These are phyloP conservation scores for Laticauda laticaudata DNA, from an alignment of 2,113 vertebrate species.

Conservation along the genomic window DNA sequence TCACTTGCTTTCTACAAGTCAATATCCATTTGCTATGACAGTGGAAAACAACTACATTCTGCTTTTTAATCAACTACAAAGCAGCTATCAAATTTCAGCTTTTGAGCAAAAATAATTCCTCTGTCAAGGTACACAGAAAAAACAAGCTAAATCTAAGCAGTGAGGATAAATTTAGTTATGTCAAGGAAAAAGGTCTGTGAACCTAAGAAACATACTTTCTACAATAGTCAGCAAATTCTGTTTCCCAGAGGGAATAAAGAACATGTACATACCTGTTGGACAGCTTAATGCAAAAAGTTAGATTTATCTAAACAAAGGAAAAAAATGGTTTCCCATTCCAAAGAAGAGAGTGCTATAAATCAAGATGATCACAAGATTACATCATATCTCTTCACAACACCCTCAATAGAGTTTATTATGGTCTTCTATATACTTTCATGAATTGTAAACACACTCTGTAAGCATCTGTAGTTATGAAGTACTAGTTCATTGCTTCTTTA, in stretches of 20 bases:
- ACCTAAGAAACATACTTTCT: slow-evolving; percentile 41
- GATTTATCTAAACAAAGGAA: background rate
- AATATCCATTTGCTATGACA: background rate
- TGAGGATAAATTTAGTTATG: slow-evolving; percentile 48
- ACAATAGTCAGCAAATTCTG: slow-evolving; percentile 55
- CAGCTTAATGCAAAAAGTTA: slow-evolving; percentile 1
- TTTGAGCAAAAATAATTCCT: slow-evolving; percentile 20
- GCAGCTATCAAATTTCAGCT: slow-evolving; percentile 29
- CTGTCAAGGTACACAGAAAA: slow-evolving; percentile 43
- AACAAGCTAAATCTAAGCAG: slow-evolving; percentile 54
- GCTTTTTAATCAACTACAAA: slow-evolving; percentile 10
- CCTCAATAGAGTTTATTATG: background rate
- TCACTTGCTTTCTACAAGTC: background rate
- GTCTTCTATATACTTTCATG: background rate
- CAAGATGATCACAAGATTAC: background rate
- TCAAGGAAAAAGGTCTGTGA: slow-evolving; percentile 45
- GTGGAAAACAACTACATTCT: background rate
- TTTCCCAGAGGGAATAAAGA: slow-evolving; percentile 60
- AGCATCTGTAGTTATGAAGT: background rate
- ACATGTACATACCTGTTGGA: slow-evolving; percentile 55
- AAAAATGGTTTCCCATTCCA: background rate
- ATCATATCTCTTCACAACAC: background rate
- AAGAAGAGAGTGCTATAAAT: background rate
- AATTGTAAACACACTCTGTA: background rate
- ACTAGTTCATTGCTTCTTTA: background rate